Evolutionary conservation across 2,888 invertebrate genomes (phyloP).

Genomic region (Zaprionus obscuricornis): DNA sequence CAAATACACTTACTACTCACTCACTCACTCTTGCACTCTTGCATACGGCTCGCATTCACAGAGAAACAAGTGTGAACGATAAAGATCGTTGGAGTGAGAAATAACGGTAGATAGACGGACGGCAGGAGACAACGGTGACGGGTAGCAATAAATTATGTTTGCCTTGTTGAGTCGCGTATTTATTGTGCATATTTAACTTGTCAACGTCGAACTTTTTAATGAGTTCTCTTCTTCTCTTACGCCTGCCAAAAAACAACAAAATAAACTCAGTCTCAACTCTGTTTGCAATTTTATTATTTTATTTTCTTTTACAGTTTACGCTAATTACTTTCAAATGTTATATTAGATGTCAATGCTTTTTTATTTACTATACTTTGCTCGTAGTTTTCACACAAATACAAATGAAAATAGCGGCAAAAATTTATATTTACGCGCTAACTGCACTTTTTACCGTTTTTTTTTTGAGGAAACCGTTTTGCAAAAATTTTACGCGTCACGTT

Average conservation of each 20-base stretch:
- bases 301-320: slow-evolving; percentile 2
- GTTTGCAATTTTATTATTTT: background rate
- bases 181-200: slow-evolving; percentile 57
- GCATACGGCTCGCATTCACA: slow-evolving; percentile 1
- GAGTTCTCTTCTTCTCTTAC: slow-evolving; percentile 21
- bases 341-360: no score
- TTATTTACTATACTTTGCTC: no score
- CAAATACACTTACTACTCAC: slow-evolving; percentile 4
- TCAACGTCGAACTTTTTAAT: slow-evolving; percentile 46
- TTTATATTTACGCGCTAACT: no score
- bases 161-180: slow-evolving; percentile 51
- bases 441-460: no score
- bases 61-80: no score
- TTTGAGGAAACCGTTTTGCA: no score
- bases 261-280: no score
- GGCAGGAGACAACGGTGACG: no score
- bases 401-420: no score
- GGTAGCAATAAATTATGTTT: slow-evolving; percentile 66
- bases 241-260: slow-evolving; percentile 15
- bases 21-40: background rate
- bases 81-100: background rate
- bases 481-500: slow-evolving; percentile 28
- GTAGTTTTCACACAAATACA: no score
- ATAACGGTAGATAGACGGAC: slow-evolving; percentile 8
- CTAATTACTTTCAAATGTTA: no score